phyloP scores from a whole-genome alignment of 2,113 vertebrate genomes.

The Saguinus midas region DNA sequence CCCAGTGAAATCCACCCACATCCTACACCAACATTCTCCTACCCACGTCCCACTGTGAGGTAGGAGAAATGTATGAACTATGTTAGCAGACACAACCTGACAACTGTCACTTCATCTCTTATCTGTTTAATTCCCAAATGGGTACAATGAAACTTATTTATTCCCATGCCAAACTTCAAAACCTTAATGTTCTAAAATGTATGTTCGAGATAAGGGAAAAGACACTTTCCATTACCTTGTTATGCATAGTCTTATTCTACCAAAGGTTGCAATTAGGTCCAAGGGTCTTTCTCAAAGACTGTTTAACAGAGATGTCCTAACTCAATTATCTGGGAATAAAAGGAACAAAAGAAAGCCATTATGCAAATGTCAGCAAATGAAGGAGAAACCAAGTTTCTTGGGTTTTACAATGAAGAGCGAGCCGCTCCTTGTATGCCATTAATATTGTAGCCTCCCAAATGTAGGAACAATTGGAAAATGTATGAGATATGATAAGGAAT shows the following conservation, averaged over 20 bases:
- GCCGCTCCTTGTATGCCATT: not conserved
- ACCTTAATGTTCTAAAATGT: not conserved
- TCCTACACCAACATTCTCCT: not conserved
- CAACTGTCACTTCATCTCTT: not conserved
- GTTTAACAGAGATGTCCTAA: conserved; percentile 44
- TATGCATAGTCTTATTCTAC: not conserved
- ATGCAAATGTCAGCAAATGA: conserved; percentile 47
- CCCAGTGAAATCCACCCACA: not conserved
- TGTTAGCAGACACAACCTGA: not conserved
- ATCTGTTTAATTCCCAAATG: not conserved
- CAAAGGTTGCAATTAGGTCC: not conserved
- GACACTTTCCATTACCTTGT: not conserved
- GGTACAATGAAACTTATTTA: not conserved
- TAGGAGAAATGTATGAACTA: accelerated
- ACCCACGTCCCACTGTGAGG: accelerated
- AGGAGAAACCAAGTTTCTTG: conserved; percentile 24
- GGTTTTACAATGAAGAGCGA: conserved; percentile 42
- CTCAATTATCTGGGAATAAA: conserved; percentile 50
- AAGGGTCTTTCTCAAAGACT: conserved; percentile 23
- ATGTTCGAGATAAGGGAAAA: not conserved
- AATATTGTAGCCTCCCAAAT: conserved; percentile 43
- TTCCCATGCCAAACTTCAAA: not conserved
- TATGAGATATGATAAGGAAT: not conserved
- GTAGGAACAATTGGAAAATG: not conserved
- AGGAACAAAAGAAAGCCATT: conserved; percentile 53